Evolutionary conservation across 1,140 invertebrate species (phyloP).

Genomic region (Trichonephila inaurata): DNA sequence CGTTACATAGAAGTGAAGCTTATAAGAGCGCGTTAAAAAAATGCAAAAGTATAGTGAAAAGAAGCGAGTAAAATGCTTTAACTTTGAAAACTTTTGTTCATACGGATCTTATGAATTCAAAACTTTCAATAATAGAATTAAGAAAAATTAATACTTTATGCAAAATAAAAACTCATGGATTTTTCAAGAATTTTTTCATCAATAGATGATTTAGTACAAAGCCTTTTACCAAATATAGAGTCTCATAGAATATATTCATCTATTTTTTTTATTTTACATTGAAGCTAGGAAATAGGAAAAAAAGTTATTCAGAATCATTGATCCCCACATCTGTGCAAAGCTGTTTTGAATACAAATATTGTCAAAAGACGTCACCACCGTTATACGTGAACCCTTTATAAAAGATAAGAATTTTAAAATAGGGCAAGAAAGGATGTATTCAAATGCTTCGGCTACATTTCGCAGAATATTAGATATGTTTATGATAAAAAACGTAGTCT

Average conservation of each 20-base stretch:
- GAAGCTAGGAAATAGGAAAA: not conserved
- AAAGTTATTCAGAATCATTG: conserved; percentile 1
- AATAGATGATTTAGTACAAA: not conserved
- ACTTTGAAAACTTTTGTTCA: no score
- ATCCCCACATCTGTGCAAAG: not conserved
- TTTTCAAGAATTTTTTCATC: no score
- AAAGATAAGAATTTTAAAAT: not conserved
- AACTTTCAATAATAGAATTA: no score
- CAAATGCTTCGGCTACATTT: not conserved
- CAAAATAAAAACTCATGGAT: no score
- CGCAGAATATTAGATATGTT: no score
- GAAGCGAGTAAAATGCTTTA: no score
- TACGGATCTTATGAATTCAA: no score
- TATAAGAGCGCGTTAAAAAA: no score
- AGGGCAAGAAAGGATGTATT: not conserved
- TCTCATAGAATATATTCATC: not conserved
- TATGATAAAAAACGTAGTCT: not conserved
- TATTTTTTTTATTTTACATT: not conserved
- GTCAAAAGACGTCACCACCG: not conserved
- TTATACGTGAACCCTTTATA: not conserved
- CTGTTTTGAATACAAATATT: not conserved
- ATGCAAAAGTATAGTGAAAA: no score
- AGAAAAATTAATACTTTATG: no score
- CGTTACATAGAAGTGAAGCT: no score
- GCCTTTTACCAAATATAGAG: not conserved